Percentiles rank a stretch among this genome's conserved stretches.
Evolutionary conservation across 2,888 invertebrate species (phyloP).

Genomic region (Sphaerophoria taeniata): DNA sequence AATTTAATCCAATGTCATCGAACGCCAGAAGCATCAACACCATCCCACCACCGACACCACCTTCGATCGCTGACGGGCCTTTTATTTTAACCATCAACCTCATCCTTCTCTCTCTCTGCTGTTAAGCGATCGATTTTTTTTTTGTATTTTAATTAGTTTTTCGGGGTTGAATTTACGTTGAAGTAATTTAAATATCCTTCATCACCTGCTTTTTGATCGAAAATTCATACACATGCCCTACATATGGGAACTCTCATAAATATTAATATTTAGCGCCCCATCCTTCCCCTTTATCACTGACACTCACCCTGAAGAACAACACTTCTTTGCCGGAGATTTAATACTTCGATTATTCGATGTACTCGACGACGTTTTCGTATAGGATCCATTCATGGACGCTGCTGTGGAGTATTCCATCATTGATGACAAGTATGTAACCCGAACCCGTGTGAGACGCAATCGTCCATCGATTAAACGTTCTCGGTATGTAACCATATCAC

Average conservation of each 20-base stretch:
- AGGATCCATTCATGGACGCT: slow-evolving; percentile 52
- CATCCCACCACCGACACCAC: neutral
- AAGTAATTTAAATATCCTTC: slow-evolving; percentile 28
- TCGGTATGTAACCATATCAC: slow-evolving; percentile 77
- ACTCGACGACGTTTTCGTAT: slow-evolving; percentile 11
- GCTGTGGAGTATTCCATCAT: slow-evolving; percentile 47
- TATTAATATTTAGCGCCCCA: slow-evolving; percentile 17
- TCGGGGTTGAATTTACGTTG: neutral
- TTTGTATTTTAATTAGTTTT: neutral
- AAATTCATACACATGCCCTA: slow-evolving; percentile 23
- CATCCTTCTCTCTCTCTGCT: slow-evolving; percentile 1
- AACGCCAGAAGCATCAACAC: slow-evolving; percentile 2
- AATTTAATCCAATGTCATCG: slow-evolving; percentile 64
- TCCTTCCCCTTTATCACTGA: neutral
- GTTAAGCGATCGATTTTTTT: slow-evolving; percentile 1
- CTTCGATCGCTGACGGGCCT: neutral
- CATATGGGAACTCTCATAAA: slow-evolving; percentile 6
- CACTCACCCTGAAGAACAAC: slow-evolving; percentile 30
- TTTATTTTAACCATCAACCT: slow-evolving; percentile 47
- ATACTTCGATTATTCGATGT: neutral
- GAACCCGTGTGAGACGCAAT: slow-evolving; percentile 75
- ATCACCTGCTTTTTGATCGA: slow-evolving; percentile 29
- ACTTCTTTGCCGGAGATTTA: slow-evolving; percentile 32
- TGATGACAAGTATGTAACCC: slow-evolving; percentile 66
- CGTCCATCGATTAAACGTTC: slow-evolving; percentile 75